phyloP scores from a whole-genome alignment of 2,888 invertebrate genomes.

The Invenusta paracnida region DNA sequence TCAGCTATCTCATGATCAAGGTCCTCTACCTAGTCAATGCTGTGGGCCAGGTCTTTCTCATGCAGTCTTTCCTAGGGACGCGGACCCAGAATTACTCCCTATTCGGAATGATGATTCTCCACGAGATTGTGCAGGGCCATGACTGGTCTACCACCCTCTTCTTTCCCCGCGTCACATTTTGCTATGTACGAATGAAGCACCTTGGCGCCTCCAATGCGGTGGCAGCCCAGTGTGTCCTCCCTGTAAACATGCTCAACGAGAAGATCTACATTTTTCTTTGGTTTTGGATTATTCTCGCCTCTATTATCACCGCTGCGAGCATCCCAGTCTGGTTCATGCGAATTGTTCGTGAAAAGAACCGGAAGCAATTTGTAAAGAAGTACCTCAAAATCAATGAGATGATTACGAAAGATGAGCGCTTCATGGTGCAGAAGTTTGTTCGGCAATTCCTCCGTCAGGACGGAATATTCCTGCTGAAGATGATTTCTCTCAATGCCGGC shows the following conservation, averaged over 20 bases:
- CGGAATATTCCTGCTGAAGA: conserved; percentile 44
- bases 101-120: conserved; percentile 36
- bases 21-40: conserved; percentile 40
- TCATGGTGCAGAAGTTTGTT: conserved; percentile 31
- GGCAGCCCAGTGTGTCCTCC: conserved; percentile 44
- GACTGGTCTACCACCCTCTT: conserved; percentile 43
- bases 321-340: conserved; percentile 36
- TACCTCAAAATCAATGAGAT: background rate
- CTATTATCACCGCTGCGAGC: conserved; percentile 22
- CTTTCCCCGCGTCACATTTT: conserved; percentile 43
- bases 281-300: conserved; percentile 42
- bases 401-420: conserved; percentile 23
- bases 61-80: conserved; percentile 43
- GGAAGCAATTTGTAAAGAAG: conserved; percentile 34
- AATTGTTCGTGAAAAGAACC: background rate
- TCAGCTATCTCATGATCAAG: conserved; percentile 41
- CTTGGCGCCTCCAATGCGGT: conserved; percentile 28
- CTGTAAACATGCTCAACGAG: conserved; percentile 44
- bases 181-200: conserved; percentile 30
- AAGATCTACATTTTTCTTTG: conserved; percentile 45
- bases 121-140: conserved; percentile 34
- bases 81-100: background rate
- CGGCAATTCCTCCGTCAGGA: conserved; percentile 41
- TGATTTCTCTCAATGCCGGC: conserved; percentile 44
- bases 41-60: conserved; percentile 41